Conservation (phyloP, 2,797 vertebrate genomes). For the Anas flavirostris region DNA sequence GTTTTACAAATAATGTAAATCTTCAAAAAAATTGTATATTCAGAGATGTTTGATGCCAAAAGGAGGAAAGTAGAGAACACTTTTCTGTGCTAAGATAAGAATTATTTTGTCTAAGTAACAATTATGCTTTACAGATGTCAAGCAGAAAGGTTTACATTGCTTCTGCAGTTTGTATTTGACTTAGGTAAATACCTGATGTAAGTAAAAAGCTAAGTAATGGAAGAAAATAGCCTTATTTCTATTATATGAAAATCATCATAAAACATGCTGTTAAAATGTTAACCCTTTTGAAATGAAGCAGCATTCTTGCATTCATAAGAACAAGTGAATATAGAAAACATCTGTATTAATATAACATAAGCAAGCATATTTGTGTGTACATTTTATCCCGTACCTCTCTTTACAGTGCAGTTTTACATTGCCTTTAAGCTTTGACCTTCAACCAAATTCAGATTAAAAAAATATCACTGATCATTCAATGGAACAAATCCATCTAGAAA, state of each 20-base stretch:
- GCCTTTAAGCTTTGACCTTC: neutral
- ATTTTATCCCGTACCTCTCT: neutral
- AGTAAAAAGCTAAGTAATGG: neutral
- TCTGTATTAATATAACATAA: neutral
- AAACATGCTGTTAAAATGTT: neutral
- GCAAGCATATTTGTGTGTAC: rapidly evolving
- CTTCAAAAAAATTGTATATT: neutral
- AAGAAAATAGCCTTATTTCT: neutral
- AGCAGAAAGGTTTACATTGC: neutral
- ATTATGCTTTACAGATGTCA: neutral
- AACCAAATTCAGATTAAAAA: neutral
- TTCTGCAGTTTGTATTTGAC: neutral
- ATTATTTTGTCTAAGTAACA: neutral
- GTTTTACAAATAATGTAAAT: neutral
- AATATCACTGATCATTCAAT: neutral
- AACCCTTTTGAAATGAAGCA: neutral
- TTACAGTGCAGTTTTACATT: neutral
- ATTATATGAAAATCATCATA: neutral
- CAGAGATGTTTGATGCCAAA: neutral
- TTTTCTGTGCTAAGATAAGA: neutral
- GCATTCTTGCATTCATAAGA: neutral
- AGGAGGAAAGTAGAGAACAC: neutral
- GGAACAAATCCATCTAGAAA: neutral
- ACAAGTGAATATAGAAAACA: rapidly evolving
- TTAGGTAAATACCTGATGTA: neutral